A percentile compares a stretch with the other conserved stretches of the same genome.
phyloP scores from a whole-genome alignment of 2,113 vertebrate genomes.

The Seriola quinqueradiata region DNA sequence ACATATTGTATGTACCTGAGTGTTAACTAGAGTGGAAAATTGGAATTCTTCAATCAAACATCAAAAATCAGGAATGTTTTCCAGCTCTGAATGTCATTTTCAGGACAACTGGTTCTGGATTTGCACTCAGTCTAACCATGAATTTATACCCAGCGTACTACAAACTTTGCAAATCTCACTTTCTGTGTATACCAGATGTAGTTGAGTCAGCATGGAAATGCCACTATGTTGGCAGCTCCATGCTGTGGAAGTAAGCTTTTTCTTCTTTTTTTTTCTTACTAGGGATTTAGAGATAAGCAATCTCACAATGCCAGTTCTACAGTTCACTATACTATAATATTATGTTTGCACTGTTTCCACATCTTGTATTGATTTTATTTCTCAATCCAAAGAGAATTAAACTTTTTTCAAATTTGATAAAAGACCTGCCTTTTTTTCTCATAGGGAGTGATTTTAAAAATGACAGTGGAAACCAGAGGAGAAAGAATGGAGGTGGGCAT shows the following conservation, averaged over 20 bases:
- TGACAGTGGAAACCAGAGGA: background rate
- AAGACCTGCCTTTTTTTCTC: background rate
- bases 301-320: background rate
- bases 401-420: constrained; percentile 10
- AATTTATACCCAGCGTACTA: background rate
- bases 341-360: constrained; percentile 18
- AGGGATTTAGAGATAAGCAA: background rate
- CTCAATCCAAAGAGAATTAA: constrained; percentile 18
- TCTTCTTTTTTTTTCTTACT: background rate
- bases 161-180: constrained; percentile 1
- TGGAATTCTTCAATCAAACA: constrained; percentile 7
- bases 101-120: constrained; percentile 17
- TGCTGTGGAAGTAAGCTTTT: background rate
- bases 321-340: background rate
- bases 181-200: constrained; percentile 12
- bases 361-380: constrained; percentile 23
- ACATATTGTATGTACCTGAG: constrained; percentile 33
- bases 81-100: constrained; percentile 6
- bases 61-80: constrained; percentile 8
- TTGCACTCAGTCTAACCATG: constrained; percentile 5
- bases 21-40: constrained; percentile 19
- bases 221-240: background rate
- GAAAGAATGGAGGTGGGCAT: background rate
- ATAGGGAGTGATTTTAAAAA: constrained; percentile 1
- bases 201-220: constrained; percentile 19